phyloP scores from a whole-genome alignment of 2,797 vertebrate genomes.

The Sparus aurata region DNA sequence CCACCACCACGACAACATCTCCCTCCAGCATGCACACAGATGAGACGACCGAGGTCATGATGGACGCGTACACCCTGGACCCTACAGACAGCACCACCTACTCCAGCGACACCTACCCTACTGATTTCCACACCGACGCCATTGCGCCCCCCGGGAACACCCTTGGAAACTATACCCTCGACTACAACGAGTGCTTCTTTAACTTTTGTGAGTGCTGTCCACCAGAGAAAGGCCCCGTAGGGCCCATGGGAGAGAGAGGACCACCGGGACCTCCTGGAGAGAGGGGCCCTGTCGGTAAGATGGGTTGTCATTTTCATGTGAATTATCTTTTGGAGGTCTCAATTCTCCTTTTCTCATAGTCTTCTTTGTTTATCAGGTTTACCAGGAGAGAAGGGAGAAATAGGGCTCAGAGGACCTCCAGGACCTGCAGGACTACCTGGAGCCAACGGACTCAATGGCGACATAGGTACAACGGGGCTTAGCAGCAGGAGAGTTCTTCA shows the following conservation, averaged over 20 bases:
- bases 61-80: conserved; percentile 75
- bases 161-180: conserved; percentile 88
- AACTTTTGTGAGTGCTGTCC: conserved; percentile 96
- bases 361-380: conserved; percentile 79
- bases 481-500: conserved; percentile 35
- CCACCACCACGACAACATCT: conserved; percentile 71
- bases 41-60: conserved; percentile 80
- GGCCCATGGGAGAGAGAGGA: conserved; percentile 81
- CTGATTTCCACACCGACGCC: conserved; percentile 78
- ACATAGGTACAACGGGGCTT: conserved; percentile 77
- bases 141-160: conserved; percentile 69
- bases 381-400: conserved; percentile 88
- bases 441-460: conserved; percentile 79
- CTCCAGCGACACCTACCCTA: conserved; percentile 75
- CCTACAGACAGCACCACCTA: conserved; percentile 84
- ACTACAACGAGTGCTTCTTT: conserved; percentile 91
- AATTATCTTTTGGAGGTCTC: not conserved
- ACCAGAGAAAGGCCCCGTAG: conserved; percentile 83
- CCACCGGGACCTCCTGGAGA: conserved; percentile 71
- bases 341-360: not conserved
- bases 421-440: conserved; percentile 84
- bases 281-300: conserved; percentile 75
- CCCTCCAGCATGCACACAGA: conserved; percentile 71
- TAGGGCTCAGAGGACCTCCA: conserved; percentile 83
- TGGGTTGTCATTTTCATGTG: not conserved